These are phyloP conservation scores for Drosophila tripunctata DNA, from an alignment of 2,888 invertebrate genomes.

Conservation along the genomic window DNA sequence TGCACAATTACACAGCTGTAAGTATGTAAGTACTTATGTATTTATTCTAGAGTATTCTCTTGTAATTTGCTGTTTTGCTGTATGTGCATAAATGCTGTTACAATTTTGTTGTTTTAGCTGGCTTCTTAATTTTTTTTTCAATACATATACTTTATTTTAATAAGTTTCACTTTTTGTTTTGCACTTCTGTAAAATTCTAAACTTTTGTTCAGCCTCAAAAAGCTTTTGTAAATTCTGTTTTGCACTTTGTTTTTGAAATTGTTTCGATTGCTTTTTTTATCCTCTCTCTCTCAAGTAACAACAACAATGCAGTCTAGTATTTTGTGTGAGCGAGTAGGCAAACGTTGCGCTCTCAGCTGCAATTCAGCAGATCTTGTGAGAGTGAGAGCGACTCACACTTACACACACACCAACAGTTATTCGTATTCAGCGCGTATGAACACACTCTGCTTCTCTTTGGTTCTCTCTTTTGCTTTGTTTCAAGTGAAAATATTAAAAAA, in stretches of 20 bases:
- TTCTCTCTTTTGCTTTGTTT: slow-evolving; percentile 27
- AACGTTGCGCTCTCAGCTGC: slow-evolving; percentile 26
- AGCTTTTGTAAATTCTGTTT: slow-evolving; percentile 43
- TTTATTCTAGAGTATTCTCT: slow-evolving; percentile 3
- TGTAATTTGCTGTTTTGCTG: slow-evolving; percentile 14
- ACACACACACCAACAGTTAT: slow-evolving; percentile 24
- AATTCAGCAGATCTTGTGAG: slow-evolving; percentile 39
- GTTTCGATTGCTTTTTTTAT: slow-evolving; percentile 20
- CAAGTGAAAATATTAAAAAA: slow-evolving; percentile 73
- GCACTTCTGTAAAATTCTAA: slow-evolving; percentile 14
- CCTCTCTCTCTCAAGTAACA: slow-evolving; percentile 18
- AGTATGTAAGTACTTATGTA: slow-evolving; percentile 1
- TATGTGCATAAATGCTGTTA: slow-evolving; percentile 33
- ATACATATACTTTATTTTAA: slow-evolving; percentile 13
- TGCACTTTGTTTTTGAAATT: slow-evolving; percentile 28
- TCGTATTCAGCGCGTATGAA: slow-evolving; percentile 43
- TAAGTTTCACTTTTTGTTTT: slow-evolving; percentile 57
- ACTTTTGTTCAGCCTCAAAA: slow-evolving; percentile 13
- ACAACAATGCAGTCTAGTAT: slow-evolving; percentile 17
- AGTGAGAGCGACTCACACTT: slow-evolving; percentile 14
- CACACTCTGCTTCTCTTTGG: slow-evolving; percentile 17
- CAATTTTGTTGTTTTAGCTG: slow-evolving; percentile 23
- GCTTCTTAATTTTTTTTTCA: background rate
- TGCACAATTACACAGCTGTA: slow-evolving; percentile 23
- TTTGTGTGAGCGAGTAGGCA: slow-evolving; percentile 22